Conservation (phyloP, 2,797 vertebrate genomes). For the Xiphorhynchus erythropygius region DNA sequence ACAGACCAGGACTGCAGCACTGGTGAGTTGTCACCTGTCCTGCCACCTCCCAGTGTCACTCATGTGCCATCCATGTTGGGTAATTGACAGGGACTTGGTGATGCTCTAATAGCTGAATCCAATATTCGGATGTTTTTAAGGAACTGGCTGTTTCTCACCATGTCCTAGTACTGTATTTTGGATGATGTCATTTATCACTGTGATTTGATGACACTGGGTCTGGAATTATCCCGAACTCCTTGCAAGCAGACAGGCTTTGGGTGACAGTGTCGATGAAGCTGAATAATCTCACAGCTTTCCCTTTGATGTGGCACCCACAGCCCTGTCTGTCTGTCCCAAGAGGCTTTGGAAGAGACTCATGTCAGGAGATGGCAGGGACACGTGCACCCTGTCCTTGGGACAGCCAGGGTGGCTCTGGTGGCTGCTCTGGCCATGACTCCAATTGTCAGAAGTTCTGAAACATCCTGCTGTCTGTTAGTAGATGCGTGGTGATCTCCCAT, state of each 20-base stretch:
- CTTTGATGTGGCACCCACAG: neutral
- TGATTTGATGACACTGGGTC: fast-evolving
- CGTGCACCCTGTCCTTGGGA: fast-evolving
- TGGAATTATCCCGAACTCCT: neutral
- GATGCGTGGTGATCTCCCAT: fast-evolving
- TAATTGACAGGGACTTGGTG: fast-evolving
- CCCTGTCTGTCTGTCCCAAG: neutral
- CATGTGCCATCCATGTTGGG: neutral
- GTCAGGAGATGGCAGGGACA: neutral
- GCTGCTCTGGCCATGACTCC: neutral
- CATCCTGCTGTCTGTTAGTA: fast-evolving
- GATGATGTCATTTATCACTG: neutral
- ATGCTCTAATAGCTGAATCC: neutral
- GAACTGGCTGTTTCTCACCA: neutral
- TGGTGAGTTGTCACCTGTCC: neutral
- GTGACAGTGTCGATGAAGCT: neutral
- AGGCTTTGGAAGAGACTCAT: neutral
- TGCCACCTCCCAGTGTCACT: neutral
- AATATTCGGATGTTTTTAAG: neutral
- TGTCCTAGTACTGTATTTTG: neutral
- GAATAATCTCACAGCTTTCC: neutral
- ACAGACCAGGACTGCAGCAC: neutral
- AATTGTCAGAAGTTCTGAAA: neutral
- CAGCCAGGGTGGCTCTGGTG: neutral
- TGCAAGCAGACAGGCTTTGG: neutral